Percentiles rank a stretch among this genome's conserved stretches.
These are phyloP conservation scores for Scomber scombrus DNA, from an alignment of 2,113 vertebrate species.

Conservation along the genomic window DNA sequence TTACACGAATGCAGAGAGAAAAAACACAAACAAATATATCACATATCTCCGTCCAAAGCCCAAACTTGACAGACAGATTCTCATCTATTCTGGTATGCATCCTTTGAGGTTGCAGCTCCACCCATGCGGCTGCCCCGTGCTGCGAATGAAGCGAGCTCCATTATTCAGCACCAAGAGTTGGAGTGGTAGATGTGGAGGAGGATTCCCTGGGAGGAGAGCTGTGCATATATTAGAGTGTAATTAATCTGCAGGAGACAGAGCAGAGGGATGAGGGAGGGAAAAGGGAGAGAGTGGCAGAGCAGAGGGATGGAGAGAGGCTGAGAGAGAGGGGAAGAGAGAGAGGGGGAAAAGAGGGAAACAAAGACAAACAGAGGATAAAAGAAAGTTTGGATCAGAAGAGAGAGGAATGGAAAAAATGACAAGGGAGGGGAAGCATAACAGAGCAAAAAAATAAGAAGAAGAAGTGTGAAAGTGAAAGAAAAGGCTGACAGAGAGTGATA, in stretches of 20 bases:
- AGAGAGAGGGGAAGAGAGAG: neutral
- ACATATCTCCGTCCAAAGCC: neutral
- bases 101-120: conserved; percentile 49
- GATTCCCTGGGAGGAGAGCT: conserved; percentile 54
- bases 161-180: conserved; percentile 39
- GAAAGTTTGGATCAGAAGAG: conserved; percentile 40
- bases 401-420: conserved; percentile 16
- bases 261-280: conserved; percentile 19
- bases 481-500: conserved; percentile 61
- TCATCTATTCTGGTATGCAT: conserved; percentile 16
- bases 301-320: neutral
- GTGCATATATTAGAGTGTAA: conserved; percentile 65
- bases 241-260: conserved; percentile 71
- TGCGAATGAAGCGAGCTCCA: conserved; percentile 46
- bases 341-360: conserved; percentile 6
- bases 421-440: neutral
- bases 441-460: neutral
- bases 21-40: neutral
- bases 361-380: conserved; percentile 43
- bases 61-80: conserved; percentile 32
- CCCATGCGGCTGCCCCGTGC: conserved; percentile 56
- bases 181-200: conserved; percentile 50
- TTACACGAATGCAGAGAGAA: neutral
- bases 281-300: neutral
- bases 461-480: conserved; percentile 32